phyloP scores from a whole-genome alignment of 1,140 invertebrate species.

The Aphidius ervi region DNA sequence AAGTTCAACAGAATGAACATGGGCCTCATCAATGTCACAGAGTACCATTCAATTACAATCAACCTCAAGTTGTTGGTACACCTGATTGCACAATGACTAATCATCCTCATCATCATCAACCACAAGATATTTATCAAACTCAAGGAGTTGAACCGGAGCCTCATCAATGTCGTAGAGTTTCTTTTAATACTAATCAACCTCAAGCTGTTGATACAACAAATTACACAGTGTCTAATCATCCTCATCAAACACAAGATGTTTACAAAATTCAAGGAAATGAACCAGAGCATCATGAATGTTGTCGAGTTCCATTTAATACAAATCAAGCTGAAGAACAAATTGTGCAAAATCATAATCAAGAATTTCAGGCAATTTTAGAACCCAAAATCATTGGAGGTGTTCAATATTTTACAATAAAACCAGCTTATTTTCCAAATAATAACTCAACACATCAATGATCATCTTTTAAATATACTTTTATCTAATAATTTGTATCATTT shows the following conservation, averaged over 20 bases:
- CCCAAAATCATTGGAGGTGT: slow-evolving; percentile 31
- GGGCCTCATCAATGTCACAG: too few species aligned
- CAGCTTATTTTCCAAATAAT: slow-evolving; percentile 22
- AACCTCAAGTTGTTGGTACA: not conserved
- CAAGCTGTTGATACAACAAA: too few species aligned
- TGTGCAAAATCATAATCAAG: too few species aligned
- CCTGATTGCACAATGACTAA: not conserved
- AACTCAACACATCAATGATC: slow-evolving; percentile 15
- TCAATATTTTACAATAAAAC: slow-evolving; percentile 32
- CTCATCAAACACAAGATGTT: too few species aligned
- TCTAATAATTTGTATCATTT: slow-evolving; percentile 19
- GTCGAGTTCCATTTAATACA: not conserved
- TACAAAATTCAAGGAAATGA: too few species aligned
- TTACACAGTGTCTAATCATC: too few species aligned
- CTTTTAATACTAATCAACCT: too few species aligned
- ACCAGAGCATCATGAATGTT: too few species aligned
- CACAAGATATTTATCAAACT: not conserved
- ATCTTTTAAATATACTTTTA: slow-evolving; percentile 19
- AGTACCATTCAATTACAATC: too few species aligned
- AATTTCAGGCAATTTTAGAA: slow-evolving; percentile 13
- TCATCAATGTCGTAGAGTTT: not conserved
- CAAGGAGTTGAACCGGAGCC: not conserved
- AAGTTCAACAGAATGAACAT: too few species aligned
- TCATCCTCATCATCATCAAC: not conserved
- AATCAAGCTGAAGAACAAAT: too few species aligned